Evolutionary conservation across 2,888 invertebrate genomes (phyloP).

Genomic region (Periphyllus acericola): DNA sequence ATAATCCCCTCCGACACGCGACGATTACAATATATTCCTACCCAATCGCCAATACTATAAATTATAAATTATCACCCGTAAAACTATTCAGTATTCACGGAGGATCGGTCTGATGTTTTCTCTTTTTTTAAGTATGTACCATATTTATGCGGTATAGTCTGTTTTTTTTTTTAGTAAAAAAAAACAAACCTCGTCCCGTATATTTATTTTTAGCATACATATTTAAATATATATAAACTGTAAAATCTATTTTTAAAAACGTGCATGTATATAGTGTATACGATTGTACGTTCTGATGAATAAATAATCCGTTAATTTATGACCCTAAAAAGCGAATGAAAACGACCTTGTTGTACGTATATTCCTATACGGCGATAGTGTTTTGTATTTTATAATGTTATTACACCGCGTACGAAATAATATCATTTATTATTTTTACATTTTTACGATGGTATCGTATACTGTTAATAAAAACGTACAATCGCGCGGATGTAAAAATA

Average conservation of each 20-base stretch:
- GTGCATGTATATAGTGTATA: too few species aligned
- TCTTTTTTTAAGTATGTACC: neutral
- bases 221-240: neutral
- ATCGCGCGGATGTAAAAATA: too few species aligned
- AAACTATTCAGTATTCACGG: neutral
- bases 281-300: neutral
- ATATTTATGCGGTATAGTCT: neutral
- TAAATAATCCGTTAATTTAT: slow-evolving; percentile 19
- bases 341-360: neutral
- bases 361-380: neutral
- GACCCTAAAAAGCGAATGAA: slow-evolving; percentile 6
- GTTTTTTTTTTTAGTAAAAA: neutral
- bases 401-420: neutral
- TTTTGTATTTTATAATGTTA: neutral
- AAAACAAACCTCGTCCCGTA: neutral
- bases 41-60: neutral
- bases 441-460: too few species aligned
- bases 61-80: too few species aligned
- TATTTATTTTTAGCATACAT: neutral
- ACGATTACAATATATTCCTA: neutral
- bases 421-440: too few species aligned
- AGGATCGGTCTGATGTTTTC: neutral
- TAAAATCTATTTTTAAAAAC: slow-evolving; percentile 13
- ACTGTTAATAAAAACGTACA: too few species aligned
- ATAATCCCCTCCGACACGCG: neutral